phyloP scores from a whole-genome alignment of 2,888 invertebrate species.

The Drosophila testacea region DNA sequence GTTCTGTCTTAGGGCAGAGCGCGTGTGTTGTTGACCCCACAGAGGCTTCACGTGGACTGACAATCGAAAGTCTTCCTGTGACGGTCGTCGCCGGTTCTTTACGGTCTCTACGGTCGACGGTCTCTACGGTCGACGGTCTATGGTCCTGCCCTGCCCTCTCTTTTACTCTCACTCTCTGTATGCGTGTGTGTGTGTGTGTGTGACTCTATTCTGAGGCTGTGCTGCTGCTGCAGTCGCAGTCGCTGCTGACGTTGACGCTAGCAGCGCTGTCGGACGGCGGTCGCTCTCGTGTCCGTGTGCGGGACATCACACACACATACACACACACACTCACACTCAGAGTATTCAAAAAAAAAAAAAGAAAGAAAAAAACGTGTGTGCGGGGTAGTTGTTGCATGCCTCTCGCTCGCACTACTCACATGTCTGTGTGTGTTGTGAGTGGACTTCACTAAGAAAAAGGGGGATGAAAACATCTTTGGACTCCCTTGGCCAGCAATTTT shows the following conservation, averaged over 20 bases:
- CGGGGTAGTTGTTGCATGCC: slow-evolving; percentile 56
- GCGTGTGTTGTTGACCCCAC: slow-evolving; percentile 84
- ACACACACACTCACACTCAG: slow-evolving; percentile 25
- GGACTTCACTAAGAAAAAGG: slow-evolving; percentile 71
- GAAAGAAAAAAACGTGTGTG: slow-evolving; percentile 44
- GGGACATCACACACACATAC: slow-evolving; percentile 40
- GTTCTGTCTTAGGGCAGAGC: slow-evolving; percentile 55
- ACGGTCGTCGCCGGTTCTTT: slow-evolving; percentile 67
- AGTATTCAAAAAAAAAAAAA: slow-evolving; percentile 23
- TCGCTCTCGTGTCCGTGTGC: slow-evolving; percentile 48
- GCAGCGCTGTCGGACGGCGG: slow-evolving; percentile 34
- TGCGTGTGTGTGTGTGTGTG: slow-evolving; percentile 26
- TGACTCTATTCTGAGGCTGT: slow-evolving; percentile 47
- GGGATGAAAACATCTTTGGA: slow-evolving; percentile 74
- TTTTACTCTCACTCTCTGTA: slow-evolving; percentile 35
- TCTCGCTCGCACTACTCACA: slow-evolving; percentile 49
- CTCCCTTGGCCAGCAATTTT: slow-evolving; percentile 33
- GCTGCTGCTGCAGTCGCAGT: slow-evolving; percentile 44
- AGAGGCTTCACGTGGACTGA: slow-evolving; percentile 85
- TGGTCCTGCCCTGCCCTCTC: slow-evolving; percentile 36
- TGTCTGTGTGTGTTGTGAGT: slow-evolving; percentile 58
- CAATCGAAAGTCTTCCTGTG: slow-evolving; percentile 78
- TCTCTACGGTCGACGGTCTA: slow-evolving; percentile 23
- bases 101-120: slow-evolving; percentile 20
- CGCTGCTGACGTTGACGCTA: slow-evolving; percentile 38